Evolutionary conservation across 2,113 vertebrate species (phyloP).

Genomic region (Silurus meridionalis): DNA sequence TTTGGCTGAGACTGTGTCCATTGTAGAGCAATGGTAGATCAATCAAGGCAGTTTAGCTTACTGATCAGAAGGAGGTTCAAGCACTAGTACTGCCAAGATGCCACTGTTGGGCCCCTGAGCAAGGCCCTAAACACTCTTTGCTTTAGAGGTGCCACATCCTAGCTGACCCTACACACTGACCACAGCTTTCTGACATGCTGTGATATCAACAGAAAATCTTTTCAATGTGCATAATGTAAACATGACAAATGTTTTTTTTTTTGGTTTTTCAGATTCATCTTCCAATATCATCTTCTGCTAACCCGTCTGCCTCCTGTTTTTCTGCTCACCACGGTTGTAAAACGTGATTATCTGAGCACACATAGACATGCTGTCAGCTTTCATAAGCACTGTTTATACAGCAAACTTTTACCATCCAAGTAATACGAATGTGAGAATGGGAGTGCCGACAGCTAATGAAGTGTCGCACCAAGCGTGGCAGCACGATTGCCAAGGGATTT

Average conservation of each 20-base stretch:
- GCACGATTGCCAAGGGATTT: constrained; percentile 18
- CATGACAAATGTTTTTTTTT: too few relatives aligned
- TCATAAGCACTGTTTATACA: neutral
- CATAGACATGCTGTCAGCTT: neutral
- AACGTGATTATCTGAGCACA: neutral
- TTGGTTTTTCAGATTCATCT: too few relatives aligned
- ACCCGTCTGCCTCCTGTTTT: neutral
- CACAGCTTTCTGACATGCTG: too few relatives aligned
- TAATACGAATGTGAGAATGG: neutral
- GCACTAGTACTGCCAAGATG: too few relatives aligned
- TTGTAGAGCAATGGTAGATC: neutral
- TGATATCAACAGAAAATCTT: too few relatives aligned
- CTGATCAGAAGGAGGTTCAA: too few relatives aligned
- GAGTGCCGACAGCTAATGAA: neutral
- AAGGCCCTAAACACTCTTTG: too few relatives aligned
- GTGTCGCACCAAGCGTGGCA: neutral
- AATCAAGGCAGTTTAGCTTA: too few relatives aligned
- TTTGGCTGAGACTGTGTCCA: neutral
- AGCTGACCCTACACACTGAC: too few relatives aligned
- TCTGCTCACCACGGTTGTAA: neutral
- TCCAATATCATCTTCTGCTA: neutral
- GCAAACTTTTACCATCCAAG: neutral
- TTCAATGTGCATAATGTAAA: too few relatives aligned
- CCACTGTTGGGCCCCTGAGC: too few relatives aligned
- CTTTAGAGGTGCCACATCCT: too few relatives aligned